phyloP scores from a whole-genome alignment of 2,888 invertebrate genomes.

The Perizoma flavofasciatum region DNA sequence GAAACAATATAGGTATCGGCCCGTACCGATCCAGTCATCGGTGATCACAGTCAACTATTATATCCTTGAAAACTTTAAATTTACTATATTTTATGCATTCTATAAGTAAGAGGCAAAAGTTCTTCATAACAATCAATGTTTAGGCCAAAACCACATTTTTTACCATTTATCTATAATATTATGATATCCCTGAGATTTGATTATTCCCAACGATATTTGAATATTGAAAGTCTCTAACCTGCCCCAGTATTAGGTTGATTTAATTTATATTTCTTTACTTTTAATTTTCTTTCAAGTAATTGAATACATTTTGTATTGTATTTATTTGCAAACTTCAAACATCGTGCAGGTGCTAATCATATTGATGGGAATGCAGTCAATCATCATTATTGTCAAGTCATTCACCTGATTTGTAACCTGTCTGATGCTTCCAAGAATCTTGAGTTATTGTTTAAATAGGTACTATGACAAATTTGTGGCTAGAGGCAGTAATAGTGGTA shows the following conservation, averaged over 20 bases:
- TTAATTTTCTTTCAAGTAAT: no score
- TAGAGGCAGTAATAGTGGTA: no score
- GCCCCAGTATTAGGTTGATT: no score
- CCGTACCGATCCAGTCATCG: slow-evolving; percentile 18
- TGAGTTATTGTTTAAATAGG: background rate
- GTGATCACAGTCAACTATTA: slow-evolving; percentile 33
- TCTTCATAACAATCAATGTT: no score
- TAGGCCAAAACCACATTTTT: no score
- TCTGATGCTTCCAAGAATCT: slow-evolving; percentile 10
- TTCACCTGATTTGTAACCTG: slow-evolving; percentile 27
- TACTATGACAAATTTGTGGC: background rate
- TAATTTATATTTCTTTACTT: no score
- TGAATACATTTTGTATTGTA: no score
- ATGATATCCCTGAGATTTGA: no score
- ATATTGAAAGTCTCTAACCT: no score
- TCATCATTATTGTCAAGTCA: slow-evolving; percentile 29
- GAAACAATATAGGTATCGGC: slow-evolving; percentile 29
- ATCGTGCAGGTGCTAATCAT: slow-evolving; percentile 12
- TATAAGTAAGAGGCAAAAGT: no score
- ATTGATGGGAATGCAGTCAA: slow-evolving; percentile 28
- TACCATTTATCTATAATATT: no score
- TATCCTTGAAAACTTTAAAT: slow-evolving; percentile 40
- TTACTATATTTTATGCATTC: background rate
- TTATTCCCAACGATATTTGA: no score
- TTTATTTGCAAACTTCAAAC: background rate